Evolutionary conservation across 2,797 vertebrate genomes (phyloP).

Genomic region (Megaceryle alcyon): DNA sequence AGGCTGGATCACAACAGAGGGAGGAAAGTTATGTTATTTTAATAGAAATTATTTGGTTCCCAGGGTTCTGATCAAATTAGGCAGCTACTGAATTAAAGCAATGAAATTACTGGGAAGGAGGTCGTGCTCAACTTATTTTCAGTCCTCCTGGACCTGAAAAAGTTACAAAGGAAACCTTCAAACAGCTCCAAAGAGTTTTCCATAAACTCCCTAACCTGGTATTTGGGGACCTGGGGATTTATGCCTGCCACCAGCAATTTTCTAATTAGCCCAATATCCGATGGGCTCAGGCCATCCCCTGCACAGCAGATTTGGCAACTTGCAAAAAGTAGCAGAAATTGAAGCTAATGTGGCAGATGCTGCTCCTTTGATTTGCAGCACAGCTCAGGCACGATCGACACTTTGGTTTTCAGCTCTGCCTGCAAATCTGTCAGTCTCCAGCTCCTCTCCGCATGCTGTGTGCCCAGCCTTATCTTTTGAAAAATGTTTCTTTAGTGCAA

Average conservation of each 20-base stretch:
- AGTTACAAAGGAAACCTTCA: slow-evolving; percentile 8
- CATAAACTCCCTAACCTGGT: not conserved
- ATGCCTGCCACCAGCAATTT: slow-evolving; percentile 50
- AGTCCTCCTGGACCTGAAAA: not conserved
- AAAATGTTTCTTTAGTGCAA: slow-evolving; percentile 2
- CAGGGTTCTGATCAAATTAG: slow-evolving; percentile 63
- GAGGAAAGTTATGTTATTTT: slow-evolving; percentile 48
- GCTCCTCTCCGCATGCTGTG: not conserved
- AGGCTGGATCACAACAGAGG: slow-evolving; percentile 22
- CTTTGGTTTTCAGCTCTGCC: not conserved
- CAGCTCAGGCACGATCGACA: not conserved
- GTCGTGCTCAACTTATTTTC: slow-evolving; percentile 29
- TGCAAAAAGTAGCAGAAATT: not conserved
- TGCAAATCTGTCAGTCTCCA: not conserved
- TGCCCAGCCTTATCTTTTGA: not conserved
- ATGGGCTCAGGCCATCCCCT: not conserved
- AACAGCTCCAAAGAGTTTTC: not conserved
- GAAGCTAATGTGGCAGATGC: not conserved
- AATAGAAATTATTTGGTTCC: slow-evolving; percentile 65
- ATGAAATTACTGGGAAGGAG: slow-evolving; percentile 55
- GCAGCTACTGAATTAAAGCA: slow-evolving; percentile 66
- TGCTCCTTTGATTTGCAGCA: not conserved
- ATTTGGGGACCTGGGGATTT: slow-evolving; percentile 32
- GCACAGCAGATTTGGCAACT: not conserved
- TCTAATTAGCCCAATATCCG: slow-evolving; percentile 23